Evolutionary conservation across 2,797 vertebrate species (phyloP).

Genomic region (Steatocranus sp.): DNA sequence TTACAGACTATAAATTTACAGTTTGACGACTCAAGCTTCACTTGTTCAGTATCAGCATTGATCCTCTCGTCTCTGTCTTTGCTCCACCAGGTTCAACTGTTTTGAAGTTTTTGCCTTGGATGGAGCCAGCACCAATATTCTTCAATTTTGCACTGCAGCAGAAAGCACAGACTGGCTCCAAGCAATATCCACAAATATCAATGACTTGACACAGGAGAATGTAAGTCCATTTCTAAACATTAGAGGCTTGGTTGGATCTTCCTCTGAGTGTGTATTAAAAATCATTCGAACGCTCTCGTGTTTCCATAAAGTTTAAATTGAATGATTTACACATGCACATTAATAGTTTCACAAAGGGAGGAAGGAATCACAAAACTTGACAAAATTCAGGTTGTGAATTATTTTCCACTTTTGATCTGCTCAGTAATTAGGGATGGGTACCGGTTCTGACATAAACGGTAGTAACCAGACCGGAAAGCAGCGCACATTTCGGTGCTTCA

Average conservation of each 20-base stretch:
- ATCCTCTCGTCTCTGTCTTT: background rate
- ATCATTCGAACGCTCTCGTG: background rate
- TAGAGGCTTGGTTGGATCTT: background rate
- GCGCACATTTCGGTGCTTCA: too few species aligned
- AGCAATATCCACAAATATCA: conserved; percentile 89
- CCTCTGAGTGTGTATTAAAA: background rate
- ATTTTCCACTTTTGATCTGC: background rate
- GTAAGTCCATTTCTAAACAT: conserved; percentile 70
- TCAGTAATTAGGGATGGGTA: background rate
- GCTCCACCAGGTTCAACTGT: conserved; percentile 81
- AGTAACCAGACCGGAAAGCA: too few species aligned
- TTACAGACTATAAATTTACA: background rate
- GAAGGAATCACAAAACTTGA: background rate
- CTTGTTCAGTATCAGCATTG: background rate
- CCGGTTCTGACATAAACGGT: too few species aligned
- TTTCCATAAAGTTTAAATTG: background rate
- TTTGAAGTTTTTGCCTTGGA: conserved; percentile 89
- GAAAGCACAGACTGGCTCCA: conserved; percentile 92
- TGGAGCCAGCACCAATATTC: conserved; percentile 82
- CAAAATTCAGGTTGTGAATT: background rate
- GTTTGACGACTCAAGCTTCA: background rate
- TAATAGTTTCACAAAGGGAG: background rate
- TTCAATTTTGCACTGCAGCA: conserved; percentile 88
- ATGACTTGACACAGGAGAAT: conserved; percentile 84
- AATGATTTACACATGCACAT: background rate